Evolutionary conservation across 2,113 vertebrate genomes (phyloP).

Genomic region (Melozone crissalis): DNA sequence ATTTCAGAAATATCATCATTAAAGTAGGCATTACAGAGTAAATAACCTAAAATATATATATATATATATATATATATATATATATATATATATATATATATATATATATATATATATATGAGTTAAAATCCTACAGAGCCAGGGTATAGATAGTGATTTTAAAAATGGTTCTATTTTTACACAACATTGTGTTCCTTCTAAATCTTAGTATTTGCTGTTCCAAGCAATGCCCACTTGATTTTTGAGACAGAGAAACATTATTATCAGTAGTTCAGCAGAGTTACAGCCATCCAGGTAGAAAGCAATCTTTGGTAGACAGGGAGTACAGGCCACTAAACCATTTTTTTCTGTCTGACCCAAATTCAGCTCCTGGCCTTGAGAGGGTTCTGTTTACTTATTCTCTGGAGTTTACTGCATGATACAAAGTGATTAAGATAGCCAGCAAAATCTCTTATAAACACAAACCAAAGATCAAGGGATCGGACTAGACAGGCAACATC

Average conservation of each 20-base stretch:
- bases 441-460: background rate
- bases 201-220: background rate
- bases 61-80: background rate
- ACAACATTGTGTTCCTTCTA: background rate
- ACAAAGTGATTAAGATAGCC: slow-evolving; percentile 17
- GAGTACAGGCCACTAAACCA: background rate
- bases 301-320: background rate
- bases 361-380: slow-evolving; percentile 4
- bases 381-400: background rate
- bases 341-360: slow-evolving; percentile 24
- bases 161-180: background rate
- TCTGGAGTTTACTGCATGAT: background rate
- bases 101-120: background rate
- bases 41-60: slow-evolving; percentile 50
- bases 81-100: background rate
- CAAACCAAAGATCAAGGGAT: background rate
- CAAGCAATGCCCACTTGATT: background rate
- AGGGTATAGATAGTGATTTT: background rate
- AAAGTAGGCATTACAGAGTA: slow-evolving; percentile 22
- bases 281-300: background rate
- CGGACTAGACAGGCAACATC: background rate
- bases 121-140: slow-evolving; percentile 28
- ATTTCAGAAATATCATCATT: slow-evolving; percentile 59
- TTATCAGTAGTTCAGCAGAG: background rate
- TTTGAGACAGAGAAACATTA: background rate